Conservation (phyloP, 2,113 vertebrate genomes). For the Scomber japonicus region DNA sequence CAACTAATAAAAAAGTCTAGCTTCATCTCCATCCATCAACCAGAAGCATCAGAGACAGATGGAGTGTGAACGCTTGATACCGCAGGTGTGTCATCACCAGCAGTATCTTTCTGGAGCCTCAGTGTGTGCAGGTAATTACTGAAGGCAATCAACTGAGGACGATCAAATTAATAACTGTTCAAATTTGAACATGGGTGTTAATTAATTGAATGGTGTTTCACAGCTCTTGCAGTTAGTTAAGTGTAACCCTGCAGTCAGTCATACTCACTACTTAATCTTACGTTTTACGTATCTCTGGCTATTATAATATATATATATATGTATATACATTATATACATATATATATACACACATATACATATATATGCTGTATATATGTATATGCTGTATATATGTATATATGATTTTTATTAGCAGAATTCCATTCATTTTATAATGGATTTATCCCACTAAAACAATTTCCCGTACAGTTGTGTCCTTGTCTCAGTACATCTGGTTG, state of each 20-base stretch:
- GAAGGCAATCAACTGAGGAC: constrained; percentile 43
- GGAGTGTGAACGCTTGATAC: constrained; percentile 21
- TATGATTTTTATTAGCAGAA: constrained; percentile 3
- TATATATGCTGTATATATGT: too few relatives aligned
- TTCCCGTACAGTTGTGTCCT: constrained; percentile 22
- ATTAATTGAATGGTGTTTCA: constrained; percentile 59
- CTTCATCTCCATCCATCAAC: constrained; percentile 45
- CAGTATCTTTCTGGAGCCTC: constrained; percentile 33
- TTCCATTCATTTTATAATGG: constrained; percentile 1
- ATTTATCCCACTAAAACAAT: constrained; percentile 7
- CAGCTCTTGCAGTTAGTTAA: constrained; percentile 23
- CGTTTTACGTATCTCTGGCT: not conserved
- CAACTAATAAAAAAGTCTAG: constrained; percentile 15
- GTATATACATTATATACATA: too few relatives aligned
- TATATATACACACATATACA: too few relatives aligned
- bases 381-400: too few relatives aligned
- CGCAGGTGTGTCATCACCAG: constrained; percentile 52
- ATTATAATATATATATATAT: not conserved
- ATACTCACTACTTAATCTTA: constrained; percentile 12
- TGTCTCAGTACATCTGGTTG: not conserved
- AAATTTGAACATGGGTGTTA: constrained; percentile 61
- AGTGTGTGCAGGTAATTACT: constrained; percentile 56
- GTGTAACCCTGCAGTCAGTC: constrained; percentile 31
- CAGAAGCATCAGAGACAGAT: constrained; percentile 14
- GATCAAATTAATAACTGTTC: constrained; percentile 64